Percentiles rank a stretch among this genome's conserved stretches.
Evolutionary conservation across 53 echinoderm and acorn worm genomes (phyloP).

Genomic region (Stichopus horrens): DNA sequence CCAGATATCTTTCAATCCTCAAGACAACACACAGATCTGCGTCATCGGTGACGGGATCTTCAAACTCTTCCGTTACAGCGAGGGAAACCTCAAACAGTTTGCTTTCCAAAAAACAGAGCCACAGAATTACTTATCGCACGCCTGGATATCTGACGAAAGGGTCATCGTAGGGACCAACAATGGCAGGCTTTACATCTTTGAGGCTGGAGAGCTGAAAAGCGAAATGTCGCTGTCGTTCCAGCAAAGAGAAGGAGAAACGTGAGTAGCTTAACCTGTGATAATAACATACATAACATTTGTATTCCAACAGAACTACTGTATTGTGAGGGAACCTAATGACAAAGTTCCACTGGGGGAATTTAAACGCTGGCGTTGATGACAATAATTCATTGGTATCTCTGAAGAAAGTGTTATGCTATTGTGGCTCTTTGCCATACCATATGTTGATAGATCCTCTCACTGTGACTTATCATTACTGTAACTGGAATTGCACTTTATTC

Average conservation of each 20-base stretch:
- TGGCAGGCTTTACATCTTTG: constrained; percentile 90
- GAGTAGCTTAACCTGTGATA: constrained; percentile 47
- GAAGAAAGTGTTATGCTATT: too few species aligned
- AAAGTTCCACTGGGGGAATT: too few species aligned
- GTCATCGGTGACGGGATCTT: constrained; percentile 98
- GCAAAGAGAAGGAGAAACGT: constrained; percentile 60
- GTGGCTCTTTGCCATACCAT: too few species aligned
- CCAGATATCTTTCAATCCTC: constrained; percentile 95
- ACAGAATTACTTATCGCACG: constrained; percentile 95
- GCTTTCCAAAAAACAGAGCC: constrained; percentile 99
- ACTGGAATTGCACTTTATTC: too few species aligned
- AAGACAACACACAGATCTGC: constrained; percentile 99
- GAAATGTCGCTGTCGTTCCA: constrained; percentile 75
- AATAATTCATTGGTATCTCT: too few species aligned
- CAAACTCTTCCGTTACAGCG: constrained; percentile 97
- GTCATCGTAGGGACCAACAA: constrained; percentile 94
- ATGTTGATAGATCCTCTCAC: too few species aligned
- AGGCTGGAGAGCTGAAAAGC: constrained; percentile 89
- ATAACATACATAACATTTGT: neutral
- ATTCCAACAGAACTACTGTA: neutral
- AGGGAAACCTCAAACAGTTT: constrained; percentile 98
- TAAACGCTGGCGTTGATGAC: too few species aligned
- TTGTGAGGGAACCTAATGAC: too few species aligned
- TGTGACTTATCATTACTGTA: too few species aligned
- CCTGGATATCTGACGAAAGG: constrained; percentile 98